A percentile compares a stretch with the other conserved stretches of the same genome.
phyloP scores from a whole-genome alignment of 2,797 vertebrate genomes.

The Champsocephalus gunnari region DNA sequence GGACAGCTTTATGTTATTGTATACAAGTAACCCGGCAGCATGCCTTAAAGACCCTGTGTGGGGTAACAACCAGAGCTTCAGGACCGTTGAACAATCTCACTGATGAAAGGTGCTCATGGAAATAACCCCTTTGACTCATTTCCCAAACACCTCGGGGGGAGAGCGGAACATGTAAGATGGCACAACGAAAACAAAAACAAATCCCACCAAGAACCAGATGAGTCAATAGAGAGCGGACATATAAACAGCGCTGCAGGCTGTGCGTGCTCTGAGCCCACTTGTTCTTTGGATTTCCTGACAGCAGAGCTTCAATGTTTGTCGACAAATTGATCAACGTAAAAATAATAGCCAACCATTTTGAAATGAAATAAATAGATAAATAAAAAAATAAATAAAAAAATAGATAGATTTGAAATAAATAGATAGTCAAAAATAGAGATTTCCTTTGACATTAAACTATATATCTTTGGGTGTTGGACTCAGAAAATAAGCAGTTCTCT shows the following conservation, averaged over 20 bases:
- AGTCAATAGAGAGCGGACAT: conserved; percentile 31
- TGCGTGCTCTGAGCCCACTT: not conserved
- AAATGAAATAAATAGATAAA: too few relatives aligned
- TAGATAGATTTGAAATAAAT: too few relatives aligned
- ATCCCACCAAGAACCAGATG: conserved; percentile 29
- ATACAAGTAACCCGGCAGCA: not conserved
- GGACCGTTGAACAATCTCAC: not conserved
- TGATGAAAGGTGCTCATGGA: not conserved
- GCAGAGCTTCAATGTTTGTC: too few relatives aligned
- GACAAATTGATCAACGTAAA: too few relatives aligned
- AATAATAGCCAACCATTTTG: too few relatives aligned
- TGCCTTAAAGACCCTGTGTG: conserved; percentile 5
- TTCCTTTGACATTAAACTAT: too few relatives aligned
- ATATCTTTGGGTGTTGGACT: too few relatives aligned
- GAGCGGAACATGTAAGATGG: conserved; percentile 26
- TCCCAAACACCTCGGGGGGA: conserved; percentile 3
- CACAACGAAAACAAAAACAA: conserved; percentile 44
- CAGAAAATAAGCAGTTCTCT: too few relatives aligned
- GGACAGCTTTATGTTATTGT: not conserved
- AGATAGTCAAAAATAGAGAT: too few relatives aligned
- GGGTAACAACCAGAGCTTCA: not conserved
- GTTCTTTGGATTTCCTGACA: not conserved
- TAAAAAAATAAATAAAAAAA: too few relatives aligned
- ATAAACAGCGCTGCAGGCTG: conserved; percentile 26
- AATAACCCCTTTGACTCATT: conserved; percentile 2